phyloP scores from a whole-genome alignment of 1,140 invertebrate species.

The Drosophila auraria region DNA sequence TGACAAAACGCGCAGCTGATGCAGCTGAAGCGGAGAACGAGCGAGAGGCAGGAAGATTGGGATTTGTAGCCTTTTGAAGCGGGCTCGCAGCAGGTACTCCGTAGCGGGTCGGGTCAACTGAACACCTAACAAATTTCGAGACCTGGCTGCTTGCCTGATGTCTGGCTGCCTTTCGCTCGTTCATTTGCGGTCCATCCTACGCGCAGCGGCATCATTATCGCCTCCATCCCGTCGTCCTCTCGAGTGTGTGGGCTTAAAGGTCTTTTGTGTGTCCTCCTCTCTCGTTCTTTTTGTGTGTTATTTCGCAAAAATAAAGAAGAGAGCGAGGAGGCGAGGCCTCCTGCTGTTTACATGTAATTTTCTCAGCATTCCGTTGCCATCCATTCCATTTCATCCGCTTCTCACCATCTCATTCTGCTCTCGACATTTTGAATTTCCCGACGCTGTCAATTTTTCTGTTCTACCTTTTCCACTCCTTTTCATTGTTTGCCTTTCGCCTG shows the following conservation, averaged over 20 bases:
- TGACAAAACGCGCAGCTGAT: slow-evolving; percentile 59
- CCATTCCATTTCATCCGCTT: not conserved
- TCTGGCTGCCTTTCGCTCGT: slow-evolving; percentile 46
- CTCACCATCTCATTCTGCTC: slow-evolving; percentile 19
- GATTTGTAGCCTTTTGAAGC: slow-evolving; percentile 38
- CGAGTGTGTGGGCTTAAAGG: slow-evolving; percentile 61
- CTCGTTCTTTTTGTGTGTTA: slow-evolving; percentile 46
- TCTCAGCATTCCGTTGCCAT: slow-evolving; percentile 57
- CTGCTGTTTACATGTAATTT: slow-evolving; percentile 78
- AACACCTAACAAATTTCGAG: slow-evolving; percentile 63
- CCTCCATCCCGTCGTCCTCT: slow-evolving; percentile 22
- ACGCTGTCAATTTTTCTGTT: slow-evolving; percentile 72
- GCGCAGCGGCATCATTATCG: slow-evolving; percentile 67
- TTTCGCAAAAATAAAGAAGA: slow-evolving; percentile 51
- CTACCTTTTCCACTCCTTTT: slow-evolving; percentile 59
- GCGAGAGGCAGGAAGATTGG: slow-evolving; percentile 8
- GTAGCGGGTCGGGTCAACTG: slow-evolving; percentile 35
- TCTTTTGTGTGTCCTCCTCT: slow-evolving; percentile 40
- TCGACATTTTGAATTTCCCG: slow-evolving; percentile 77
- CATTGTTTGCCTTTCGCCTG: slow-evolving; percentile 12
- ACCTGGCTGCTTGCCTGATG: slow-evolving; percentile 26
- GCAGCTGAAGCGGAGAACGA: slow-evolving; percentile 19
- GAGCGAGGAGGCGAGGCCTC: slow-evolving; percentile 46
- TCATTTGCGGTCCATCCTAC: slow-evolving; percentile 72
- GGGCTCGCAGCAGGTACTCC: slow-evolving; percentile 53